Conservation (phyloP, 2,888 invertebrate species). For the Hypselothyrea guttata region DNA sequence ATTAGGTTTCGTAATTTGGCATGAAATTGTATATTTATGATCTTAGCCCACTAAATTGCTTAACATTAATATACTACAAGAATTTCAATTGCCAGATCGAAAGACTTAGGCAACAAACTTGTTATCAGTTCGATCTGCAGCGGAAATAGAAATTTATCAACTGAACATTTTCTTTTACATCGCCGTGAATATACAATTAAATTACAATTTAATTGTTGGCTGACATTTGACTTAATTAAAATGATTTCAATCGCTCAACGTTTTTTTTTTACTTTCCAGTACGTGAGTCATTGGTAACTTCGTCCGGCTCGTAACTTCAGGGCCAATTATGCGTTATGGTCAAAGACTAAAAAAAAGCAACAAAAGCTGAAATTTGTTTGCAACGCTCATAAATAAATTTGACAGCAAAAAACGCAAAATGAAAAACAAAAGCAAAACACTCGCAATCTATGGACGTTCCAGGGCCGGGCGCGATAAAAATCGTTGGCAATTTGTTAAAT, state of each 20-base stretch:
- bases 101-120: constrained; percentile 35
- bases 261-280: constrained; percentile 16
- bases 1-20: constrained; percentile 58
- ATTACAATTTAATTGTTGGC: constrained; percentile 14
- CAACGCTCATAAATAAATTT: constrained; percentile 67
- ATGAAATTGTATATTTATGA: constrained; percentile 30
- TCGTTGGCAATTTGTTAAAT: constrained; percentile 77
- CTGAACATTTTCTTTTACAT: neutral
- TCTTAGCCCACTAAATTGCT: constrained; percentile 10
- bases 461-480: constrained; percentile 72
- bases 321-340: constrained; percentile 65
- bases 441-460: constrained; percentile 65
- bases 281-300: constrained; percentile 51
- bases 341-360: constrained; percentile 26
- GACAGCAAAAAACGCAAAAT: constrained; percentile 40
- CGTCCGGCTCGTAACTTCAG: constrained; percentile 50
- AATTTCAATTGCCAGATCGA: constrained; percentile 5
- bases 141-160: neutral
- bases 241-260: constrained; percentile 36
- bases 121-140: neutral
- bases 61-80: constrained; percentile 2
- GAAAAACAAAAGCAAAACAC: constrained; percentile 22
- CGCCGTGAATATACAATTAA: neutral
- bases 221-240: constrained; percentile 35
- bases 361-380: constrained; percentile 64